Evolutionary conservation across 2,888 invertebrate genomes (phyloP).

Genomic region (Malacosoma neustria): DNA sequence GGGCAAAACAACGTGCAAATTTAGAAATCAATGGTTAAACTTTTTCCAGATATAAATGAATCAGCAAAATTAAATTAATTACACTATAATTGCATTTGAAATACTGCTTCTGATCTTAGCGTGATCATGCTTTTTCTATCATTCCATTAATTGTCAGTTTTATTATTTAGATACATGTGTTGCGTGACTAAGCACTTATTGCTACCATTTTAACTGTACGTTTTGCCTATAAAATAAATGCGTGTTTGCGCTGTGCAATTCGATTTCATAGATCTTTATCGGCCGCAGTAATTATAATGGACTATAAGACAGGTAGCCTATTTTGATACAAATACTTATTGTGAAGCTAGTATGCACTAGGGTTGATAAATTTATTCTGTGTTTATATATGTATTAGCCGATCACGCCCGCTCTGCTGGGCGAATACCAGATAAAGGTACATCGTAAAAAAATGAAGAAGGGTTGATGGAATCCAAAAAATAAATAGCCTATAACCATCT

Average conservation of each 20-base stretch:
- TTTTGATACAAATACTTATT: constrained; percentile 25
- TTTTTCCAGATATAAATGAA: neutral
- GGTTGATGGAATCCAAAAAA: too few relatives aligned
- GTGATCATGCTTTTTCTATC: neutral
- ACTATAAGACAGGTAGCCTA: constrained; percentile 14
- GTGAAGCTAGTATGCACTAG: constrained; percentile 12
- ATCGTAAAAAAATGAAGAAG: too few relatives aligned
- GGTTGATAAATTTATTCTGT: constrained; percentile 8
- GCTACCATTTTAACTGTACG: neutral
- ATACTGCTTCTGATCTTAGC: neutral
- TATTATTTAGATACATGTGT: neutral
- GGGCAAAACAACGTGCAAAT: too few relatives aligned
- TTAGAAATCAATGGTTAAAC: too few relatives aligned
- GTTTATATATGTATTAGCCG: neutral
- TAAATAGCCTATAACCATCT: too few relatives aligned
- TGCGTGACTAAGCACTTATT: neutral
- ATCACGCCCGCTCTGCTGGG: too few relatives aligned
- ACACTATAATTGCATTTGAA: neutral
- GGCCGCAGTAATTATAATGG: constrained; percentile 10
- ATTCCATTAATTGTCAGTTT: neutral
- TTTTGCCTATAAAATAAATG: neutral
- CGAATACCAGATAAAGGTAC: too few relatives aligned
- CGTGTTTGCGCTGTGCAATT: neutral
- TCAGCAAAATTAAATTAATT: neutral
- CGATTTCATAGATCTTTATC: constrained; percentile 3